Evolutionary conservation across 2,888 invertebrate genomes (phyloP).

Genomic region (Drosophila neotestacea): DNA sequence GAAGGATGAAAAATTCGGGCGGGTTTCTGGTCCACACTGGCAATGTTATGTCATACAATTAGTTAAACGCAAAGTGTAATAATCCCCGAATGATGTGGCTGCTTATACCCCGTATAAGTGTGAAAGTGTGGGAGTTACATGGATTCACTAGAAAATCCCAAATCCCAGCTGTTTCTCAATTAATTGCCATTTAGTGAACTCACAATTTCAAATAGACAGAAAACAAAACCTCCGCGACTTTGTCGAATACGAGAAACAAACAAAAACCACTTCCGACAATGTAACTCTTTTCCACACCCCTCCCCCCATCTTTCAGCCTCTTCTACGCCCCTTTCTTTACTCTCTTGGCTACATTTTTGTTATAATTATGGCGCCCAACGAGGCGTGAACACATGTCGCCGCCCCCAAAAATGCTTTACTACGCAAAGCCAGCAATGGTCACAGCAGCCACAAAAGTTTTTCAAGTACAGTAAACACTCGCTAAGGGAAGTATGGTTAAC

Average conservation of each 20-base stretch:
- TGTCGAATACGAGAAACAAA: conserved; percentile 14
- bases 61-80: conserved; percentile 32
- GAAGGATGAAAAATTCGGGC: neutral
- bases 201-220: conserved; percentile 35
- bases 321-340: neutral
- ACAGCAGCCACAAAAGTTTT: conserved; percentile 38
- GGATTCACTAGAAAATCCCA: neutral
- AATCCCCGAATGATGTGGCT: conserved; percentile 22
- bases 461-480: conserved; percentile 26
- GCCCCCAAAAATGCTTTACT: conserved; percentile 35
- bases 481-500: neutral
- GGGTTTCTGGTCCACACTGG: conserved; percentile 6
- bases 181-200: conserved; percentile 63
- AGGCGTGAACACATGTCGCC: conserved; percentile 76
- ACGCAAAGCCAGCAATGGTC: conserved; percentile 18
- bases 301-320: neutral
- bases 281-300: neutral
- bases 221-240: conserved; percentile 20
- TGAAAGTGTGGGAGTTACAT: neutral
- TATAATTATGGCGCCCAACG: conserved; percentile 79
- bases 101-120: neutral
- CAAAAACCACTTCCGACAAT: conserved; percentile 29
- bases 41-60: conserved; percentile 39
- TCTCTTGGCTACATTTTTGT: conserved; percentile 34
- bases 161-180: conserved; percentile 43